Percentiles rank a stretch among this genome's conserved stretches.
Conservation (phyloP, 2,888 invertebrate species). For the Synanthedon vespiformis region DNA sequence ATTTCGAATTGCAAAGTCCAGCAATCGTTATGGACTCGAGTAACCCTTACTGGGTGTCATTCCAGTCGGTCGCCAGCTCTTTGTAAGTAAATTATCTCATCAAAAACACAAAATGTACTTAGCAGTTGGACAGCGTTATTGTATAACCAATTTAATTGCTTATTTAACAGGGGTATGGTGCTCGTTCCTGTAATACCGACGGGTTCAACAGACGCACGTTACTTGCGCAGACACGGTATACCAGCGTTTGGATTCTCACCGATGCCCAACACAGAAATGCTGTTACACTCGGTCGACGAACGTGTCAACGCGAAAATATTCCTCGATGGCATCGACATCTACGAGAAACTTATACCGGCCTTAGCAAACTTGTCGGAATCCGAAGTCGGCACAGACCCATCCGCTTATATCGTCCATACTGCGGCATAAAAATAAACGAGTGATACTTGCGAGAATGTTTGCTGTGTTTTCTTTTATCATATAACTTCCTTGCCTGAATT, state of each 20-base stretch:
- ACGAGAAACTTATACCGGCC: slow-evolving; percentile 61
- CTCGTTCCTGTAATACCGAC: slow-evolving; percentile 77
- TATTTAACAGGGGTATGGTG: slow-evolving; percentile 60
- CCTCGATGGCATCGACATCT: slow-evolving; percentile 79
- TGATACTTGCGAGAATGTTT: too few species aligned
- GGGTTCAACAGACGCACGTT: slow-evolving; percentile 87
- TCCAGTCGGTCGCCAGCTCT: slow-evolving; percentile 47
- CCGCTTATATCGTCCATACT: neutral
- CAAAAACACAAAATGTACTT: too few species aligned
- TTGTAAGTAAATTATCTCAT: slow-evolving; percentile 15
- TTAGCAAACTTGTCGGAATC: neutral
- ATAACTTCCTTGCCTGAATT: too few species aligned
- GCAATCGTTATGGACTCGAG: neutral
- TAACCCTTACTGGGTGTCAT: slow-evolving; percentile 34
- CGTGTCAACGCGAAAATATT: slow-evolving; percentile 77
- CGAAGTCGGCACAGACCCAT: neutral
- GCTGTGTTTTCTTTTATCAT: too few species aligned
- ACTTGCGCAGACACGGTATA: slow-evolving; percentile 76
- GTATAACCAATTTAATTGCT: too few species aligned
- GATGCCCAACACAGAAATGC: slow-evolving; percentile 81
- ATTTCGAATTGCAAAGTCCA: slow-evolving; percentile 33
- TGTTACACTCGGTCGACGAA: slow-evolving; percentile 87
- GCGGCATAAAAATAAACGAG: neutral
- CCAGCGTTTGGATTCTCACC: slow-evolving; percentile 90
- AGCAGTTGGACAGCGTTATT: too few species aligned